Conservation (phyloP, 2,888 invertebrate species). For the Monopis laevigella region DNA sequence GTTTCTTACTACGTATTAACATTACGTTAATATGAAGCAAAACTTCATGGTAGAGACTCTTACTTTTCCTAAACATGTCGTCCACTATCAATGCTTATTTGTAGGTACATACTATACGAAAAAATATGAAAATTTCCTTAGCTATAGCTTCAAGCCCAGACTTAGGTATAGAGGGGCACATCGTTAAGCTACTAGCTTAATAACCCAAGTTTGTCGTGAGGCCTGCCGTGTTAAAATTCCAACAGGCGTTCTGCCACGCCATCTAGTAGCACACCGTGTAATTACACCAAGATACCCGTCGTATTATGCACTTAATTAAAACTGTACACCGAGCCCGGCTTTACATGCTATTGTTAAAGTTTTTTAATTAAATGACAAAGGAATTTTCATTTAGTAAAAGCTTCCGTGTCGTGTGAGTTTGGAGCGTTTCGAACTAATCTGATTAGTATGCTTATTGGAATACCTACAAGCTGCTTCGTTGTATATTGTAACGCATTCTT, state of each 20-base stretch:
- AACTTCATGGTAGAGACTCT: too few relatives aligned
- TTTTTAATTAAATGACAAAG: constrained; percentile 27
- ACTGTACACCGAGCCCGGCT: constrained; percentile 24
- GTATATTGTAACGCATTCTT: too few relatives aligned
- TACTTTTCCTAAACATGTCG: too few relatives aligned
- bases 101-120: too few relatives aligned
- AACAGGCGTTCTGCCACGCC: constrained; percentile 21
- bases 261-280: constrained; percentile 30
- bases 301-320: constrained; percentile 38
- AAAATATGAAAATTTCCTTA: too few relatives aligned
- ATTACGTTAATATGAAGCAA: too few relatives aligned
- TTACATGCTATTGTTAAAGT: constrained; percentile 26
- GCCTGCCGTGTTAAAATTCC: constrained; percentile 41
- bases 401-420: constrained; percentile 10
- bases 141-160: too few relatives aligned
- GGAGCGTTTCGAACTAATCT: constrained; percentile 9
- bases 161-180: too few relatives aligned
- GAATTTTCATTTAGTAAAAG: constrained; percentile 17
- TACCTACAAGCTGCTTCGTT: too few relatives aligned
- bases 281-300: constrained; percentile 48
- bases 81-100: too few relatives aligned
- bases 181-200: constrained; percentile 47
- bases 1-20: too few relatives aligned
- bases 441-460: constrained; percentile 11
- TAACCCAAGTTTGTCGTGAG: constrained; percentile 46